Conservation (phyloP, 2,113 vertebrate genomes). For the Elaphurus davidianus region DNA sequence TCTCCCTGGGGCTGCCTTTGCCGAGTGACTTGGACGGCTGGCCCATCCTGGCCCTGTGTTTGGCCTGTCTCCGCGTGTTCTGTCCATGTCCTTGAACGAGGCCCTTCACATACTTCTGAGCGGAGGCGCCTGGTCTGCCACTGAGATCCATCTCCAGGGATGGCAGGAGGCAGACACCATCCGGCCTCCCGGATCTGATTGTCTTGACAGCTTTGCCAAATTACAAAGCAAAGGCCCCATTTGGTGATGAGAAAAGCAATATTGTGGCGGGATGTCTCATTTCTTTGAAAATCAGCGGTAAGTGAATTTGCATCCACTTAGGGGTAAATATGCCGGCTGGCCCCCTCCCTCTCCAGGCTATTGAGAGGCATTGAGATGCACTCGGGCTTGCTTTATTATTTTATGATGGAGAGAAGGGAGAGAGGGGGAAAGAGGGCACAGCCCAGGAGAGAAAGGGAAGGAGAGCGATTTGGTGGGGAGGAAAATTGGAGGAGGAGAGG, state of each 20-base stretch:
- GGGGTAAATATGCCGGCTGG: conserved; percentile 33
- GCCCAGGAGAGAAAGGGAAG: background rate
- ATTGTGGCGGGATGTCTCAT: conserved; percentile 47
- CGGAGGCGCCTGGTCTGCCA: background rate
- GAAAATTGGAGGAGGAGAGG: background rate
- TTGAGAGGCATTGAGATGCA: background rate
- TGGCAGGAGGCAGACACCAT: background rate
- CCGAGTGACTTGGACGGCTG: background rate
- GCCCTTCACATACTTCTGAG: background rate
- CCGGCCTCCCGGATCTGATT: conserved; percentile 43
- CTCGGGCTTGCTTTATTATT: conserved; percentile 21
- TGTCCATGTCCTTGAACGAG: background rate
- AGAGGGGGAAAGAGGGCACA: background rate
- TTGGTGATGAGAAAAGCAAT: conserved; percentile 74
- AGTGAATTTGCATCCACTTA: conserved; percentile 76
- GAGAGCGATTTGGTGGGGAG: background rate
- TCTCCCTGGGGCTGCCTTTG: background rate
- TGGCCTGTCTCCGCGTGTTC: rapidly evolving
- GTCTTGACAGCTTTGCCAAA: conserved; percentile 71
- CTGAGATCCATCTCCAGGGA: background rate
- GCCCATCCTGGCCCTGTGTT: rapidly evolving
- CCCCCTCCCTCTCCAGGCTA: background rate
- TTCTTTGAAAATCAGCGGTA: conserved; percentile 52
- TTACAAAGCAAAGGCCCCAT: conserved; percentile 54
- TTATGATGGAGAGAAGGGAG: background rate